Evolutionary conservation across 2,888 invertebrate genomes (phyloP), one percentile per base, ranked within the genome.

Genomic region (Zaprionus obscuricornis): DNA sequence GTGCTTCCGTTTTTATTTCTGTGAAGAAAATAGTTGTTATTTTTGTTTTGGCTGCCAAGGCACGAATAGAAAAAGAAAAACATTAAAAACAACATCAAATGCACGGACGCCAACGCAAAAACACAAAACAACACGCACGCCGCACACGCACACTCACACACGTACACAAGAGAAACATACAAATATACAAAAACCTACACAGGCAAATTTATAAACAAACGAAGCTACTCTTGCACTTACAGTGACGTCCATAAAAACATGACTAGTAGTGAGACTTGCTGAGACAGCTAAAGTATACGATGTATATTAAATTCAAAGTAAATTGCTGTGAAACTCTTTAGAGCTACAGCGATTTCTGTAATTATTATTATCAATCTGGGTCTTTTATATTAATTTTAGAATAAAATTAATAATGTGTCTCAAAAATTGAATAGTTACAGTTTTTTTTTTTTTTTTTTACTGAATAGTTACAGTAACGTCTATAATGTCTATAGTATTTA

Each of bases 91-190:
- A 62, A 72, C 52, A 72, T 49, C 47, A 73, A 69, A 57, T 57
- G 62, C 72, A 65, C 72, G 51, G 56, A 51, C 76, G 83, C 83
- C 84, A 72, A 79, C 76, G 62, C 59, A 68, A 79, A 62, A 54
- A 62, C 49, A 54, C 52, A 52, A 79, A 78, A 83, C 54, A 51
- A 49, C 59, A 72, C 76, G 62, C 81, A 68, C 72, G 52, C 54
- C 36, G 26, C 52, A 6, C 47, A 34, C 36, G 17, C 27, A 33
- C 16, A 40, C 40, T 54, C 34, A 54, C 51, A 18, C 29, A 65
- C 50, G 39, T 29, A 40, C 29, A 16, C 37, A 50, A 3, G 8
- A 29, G 10, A 7, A 29, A 5, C 6, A 7, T n/a, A 29, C 3
- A 29, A n/a, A 29, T 3, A 5, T 3, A 10, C 13, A n/a, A 29